Evolutionary conservation across 1,140 invertebrate species (phyloP), one percentile per base, ranked within the genome.

Genomic region (Portunus trituberculatus): DNA sequence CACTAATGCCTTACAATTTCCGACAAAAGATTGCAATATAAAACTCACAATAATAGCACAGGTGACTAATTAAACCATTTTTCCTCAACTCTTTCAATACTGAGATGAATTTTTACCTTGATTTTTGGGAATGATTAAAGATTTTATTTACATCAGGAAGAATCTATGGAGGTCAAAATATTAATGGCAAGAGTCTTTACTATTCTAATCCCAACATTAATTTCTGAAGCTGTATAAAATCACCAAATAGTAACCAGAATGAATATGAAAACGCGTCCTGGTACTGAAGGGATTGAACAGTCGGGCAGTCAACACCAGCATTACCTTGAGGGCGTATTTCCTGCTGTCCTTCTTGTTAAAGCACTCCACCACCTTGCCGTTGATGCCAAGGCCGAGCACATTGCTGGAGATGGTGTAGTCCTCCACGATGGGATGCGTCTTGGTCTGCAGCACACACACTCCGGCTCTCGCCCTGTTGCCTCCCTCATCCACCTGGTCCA

Each of bases 311-410:
- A 12, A 95, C 91, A 94, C 45, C 92, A 94, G 32, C 91, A 96
- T 97, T 97, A 99, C 98, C 98, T 99, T 99, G 25, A 99, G 97
- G 7, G 99, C 99, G 97, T 98, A 99, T 97, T 99, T 99, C 96
- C 98, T 97, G 96, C 98, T 97, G 14, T 97, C 98, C 91, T 97
- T 97, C 96, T 98, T 98, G 31, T 97, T 97, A 96, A 97, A 98
- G 97, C 98, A 98, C 97, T 98, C 97, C 12, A 98, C 98, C 59
- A 99, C 98, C 93, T 96, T 96, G 28, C 99, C 99, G 97, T 99
- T 99, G 96, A 99, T 99, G 25, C 99, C 99, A 45, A 99, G 98
- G n/a, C 99, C 99, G 82, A 99, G 98, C 20, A 99, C 99, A 91
- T 98, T 98, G 96, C 98, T 98, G n/a, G 99, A 98, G 96, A 99